A percentile compares a stretch with the other conserved stretches of the same genome.
phyloP scores from a whole-genome alignment of 2,113 vertebrate genomes.

The Eidolon helvum region DNA sequence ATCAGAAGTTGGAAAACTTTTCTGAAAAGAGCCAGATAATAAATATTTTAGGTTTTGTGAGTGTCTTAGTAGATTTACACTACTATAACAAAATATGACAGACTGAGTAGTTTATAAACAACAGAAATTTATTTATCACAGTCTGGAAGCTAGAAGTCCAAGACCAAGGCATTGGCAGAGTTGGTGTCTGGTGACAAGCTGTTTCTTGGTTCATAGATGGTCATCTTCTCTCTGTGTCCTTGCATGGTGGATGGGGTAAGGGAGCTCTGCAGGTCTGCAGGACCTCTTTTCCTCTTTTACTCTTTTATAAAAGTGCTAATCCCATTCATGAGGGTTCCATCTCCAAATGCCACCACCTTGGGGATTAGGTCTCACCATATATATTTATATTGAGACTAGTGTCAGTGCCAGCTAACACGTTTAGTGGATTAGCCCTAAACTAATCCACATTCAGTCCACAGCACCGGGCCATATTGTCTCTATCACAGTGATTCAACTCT shows the following conservation, averaged over 20 bases:
- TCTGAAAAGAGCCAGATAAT: background rate
- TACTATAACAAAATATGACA: background rate
- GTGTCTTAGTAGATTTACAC: background rate
- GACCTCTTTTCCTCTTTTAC: too few species aligned
- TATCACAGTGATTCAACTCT: background rate
- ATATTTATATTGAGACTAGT: background rate
- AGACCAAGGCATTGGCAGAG: background rate
- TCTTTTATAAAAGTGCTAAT: background rate
- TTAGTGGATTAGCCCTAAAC: background rate
- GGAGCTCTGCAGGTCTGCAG: background rate
- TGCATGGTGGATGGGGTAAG: background rate
- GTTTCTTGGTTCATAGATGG: background rate
- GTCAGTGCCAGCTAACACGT: background rate
- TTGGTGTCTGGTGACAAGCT: background rate
- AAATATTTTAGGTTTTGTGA: background rate
- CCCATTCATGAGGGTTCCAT: background rate
- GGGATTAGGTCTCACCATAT: background rate
- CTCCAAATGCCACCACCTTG: background rate
- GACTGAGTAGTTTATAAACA: background rate
- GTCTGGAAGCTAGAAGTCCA: background rate
- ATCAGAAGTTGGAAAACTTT: background rate
- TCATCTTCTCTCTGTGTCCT: background rate
- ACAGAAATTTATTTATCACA: background rate
- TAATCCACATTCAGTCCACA: background rate
- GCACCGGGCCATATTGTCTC: background rate